Percentiles rank a stretch among this genome's conserved stretches.
Evolutionary conservation across 2,888 invertebrate species (phyloP).

Genomic region (Opisthograptis luteolata): DNA sequence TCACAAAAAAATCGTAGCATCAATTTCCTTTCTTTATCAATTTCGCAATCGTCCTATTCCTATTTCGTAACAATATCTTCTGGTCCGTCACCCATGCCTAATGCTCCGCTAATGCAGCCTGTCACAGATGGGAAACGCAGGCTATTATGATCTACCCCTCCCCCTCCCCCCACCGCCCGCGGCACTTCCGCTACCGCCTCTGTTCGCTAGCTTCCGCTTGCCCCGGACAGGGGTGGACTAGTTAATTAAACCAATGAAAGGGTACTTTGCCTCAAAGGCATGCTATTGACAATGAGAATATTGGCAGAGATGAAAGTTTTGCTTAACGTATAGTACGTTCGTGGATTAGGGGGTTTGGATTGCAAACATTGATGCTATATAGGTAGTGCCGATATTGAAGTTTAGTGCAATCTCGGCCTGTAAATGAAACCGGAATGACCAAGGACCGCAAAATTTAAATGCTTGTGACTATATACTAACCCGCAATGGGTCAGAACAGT

Average conservation of each 20-base stretch:
- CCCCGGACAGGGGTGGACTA: constrained; percentile 36
- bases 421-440: too few species aligned
- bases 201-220: constrained; percentile 37
- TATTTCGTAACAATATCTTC: constrained; percentile 28
- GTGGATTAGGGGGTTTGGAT: too few species aligned
- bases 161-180: constrained; percentile 32
- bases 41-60: constrained; percentile 11
- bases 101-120: constrained; percentile 30
- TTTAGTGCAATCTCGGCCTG: too few species aligned
- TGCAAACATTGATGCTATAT: too few species aligned
- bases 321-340: too few species aligned
- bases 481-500: too few species aligned
- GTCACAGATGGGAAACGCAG: constrained; percentile 39
- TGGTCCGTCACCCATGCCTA: constrained; percentile 31
- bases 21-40: neutral
- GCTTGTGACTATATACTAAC: too few species aligned
- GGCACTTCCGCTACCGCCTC: constrained; percentile 36
- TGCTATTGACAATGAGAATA: constrained; percentile 12
- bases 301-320: neutral
- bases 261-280: constrained; percentile 17
- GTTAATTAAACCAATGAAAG: constrained; percentile 31
- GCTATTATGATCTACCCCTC: constrained; percentile 35
- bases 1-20: neutral
- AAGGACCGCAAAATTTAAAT: too few species aligned
- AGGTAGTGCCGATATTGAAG: too few species aligned